Conservation (phyloP, 2,797 vertebrate genomes). For the Melanotaenia maccullochi region DNA sequence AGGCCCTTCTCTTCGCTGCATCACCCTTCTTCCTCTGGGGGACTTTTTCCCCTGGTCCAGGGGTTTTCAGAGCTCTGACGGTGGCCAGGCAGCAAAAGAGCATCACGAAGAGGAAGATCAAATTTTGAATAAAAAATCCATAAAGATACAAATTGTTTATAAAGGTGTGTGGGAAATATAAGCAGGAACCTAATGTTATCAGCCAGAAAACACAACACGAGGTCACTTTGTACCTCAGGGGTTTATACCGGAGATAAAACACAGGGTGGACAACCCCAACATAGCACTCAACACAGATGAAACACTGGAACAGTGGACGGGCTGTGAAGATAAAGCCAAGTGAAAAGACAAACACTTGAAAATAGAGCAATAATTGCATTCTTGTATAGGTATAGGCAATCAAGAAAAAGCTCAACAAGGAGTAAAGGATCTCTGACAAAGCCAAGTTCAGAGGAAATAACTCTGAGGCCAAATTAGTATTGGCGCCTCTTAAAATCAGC, state of each 20-base stretch:
- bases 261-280: conserved; percentile 39
- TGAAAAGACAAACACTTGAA: background rate
- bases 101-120: conserved; percentile 3
- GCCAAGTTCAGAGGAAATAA: conserved; percentile 47
- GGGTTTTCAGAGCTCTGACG: conserved; percentile 27
- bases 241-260: conserved; percentile 37
- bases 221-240: conserved; percentile 41
- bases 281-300: conserved; percentile 48
- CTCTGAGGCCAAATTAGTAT: conserved; percentile 21
- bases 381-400: rapidly evolving
- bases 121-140: conserved; percentile 12
- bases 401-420: background rate
- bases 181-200: conserved; percentile 21
- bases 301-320: conserved; percentile 14
- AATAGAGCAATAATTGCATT: rapidly evolving
- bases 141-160: background rate
- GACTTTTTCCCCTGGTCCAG: conserved; percentile 20
- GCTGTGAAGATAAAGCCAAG: background rate
- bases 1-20: conserved; percentile 31
- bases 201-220: conserved; percentile 23
- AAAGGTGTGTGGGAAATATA: background rate
- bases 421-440: conserved; percentile 3
- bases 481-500: conserved; percentile 27
- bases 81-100: conserved; percentile 38
- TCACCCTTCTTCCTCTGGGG: conserved; percentile 18